These are phyloP conservation scores for Leptobrachium ailaonicum DNA, from an alignment of 2,113 vertebrate genomes.

Conservation along the genomic window DNA sequence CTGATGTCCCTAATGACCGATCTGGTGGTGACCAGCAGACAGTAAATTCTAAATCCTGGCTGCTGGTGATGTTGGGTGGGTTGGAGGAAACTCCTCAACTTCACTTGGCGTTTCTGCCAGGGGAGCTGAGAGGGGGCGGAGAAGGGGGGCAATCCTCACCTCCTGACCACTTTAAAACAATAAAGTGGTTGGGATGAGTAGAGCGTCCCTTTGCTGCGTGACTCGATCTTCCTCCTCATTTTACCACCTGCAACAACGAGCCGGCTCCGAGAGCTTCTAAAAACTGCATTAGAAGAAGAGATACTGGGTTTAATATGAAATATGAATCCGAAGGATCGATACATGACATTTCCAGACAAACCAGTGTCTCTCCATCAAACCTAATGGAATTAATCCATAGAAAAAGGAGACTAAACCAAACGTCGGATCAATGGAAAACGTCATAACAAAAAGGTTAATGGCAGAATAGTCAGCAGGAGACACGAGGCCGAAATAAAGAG, in stretches of 20 bases:
- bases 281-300: conserved; percentile 31
- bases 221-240: not conserved
- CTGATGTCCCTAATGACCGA: too few relatives aligned
- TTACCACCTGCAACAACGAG: not conserved
- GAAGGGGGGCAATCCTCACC: too few relatives aligned
- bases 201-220: not conserved
- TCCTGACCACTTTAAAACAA: too few relatives aligned
- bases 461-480: conserved; percentile 39
- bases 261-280: not conserved
- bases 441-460: conserved; percentile 48
- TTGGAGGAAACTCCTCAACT: too few relatives aligned
- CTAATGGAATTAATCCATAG: conserved; percentile 48
- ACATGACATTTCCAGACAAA: conserved; percentile 29
- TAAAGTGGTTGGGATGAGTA: too few relatives aligned
- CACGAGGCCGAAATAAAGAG: conserved; percentile 7
- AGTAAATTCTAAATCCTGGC: too few relatives aligned
- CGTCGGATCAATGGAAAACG: conserved; percentile 42
- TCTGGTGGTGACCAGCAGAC: too few relatives aligned
- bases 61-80: too few relatives aligned
- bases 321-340: conserved; percentile 42
- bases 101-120: too few relatives aligned
- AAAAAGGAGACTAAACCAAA: conserved; percentile 40
- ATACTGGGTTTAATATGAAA: conserved; percentile 31
- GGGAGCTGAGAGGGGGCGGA: too few relatives aligned
- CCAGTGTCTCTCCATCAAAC: conserved; percentile 12